Base-by-base conservation (phyloP, 2,797 vertebrate species). In the Bradypus variegatus region DNA sequence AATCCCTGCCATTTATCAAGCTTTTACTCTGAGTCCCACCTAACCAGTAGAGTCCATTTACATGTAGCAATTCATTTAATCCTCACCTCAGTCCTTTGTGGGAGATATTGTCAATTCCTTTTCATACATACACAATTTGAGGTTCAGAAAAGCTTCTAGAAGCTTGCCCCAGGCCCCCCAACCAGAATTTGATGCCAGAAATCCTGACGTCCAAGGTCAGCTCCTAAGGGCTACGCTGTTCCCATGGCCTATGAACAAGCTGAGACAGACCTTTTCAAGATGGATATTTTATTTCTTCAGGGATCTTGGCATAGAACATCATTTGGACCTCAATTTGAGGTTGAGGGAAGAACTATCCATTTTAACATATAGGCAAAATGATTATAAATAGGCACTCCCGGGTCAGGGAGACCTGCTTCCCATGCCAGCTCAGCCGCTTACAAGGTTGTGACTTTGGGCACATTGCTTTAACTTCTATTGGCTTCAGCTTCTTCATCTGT, bases 211-310 rank as follows among this genome's bases (percentile, higher is more conserved):
- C 38, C 25, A 41, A 70, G 69, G 41, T 38, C 36, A 70, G 31
- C 31, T 8, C n/a, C 50, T 2, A 29, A 29, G 1, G 3, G 18
- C 70, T 6, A 14, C 18, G 12, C 1, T 6, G 1, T 2, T 12
- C 45, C 69, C 23, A 3, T 0, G 5, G 48, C 12, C 9, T 12
- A 4, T 33, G 45, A 13, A 10, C 21, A 7, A 45, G 13, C 55
- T 45, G 53, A 77, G 36, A 15, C 6, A 8, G 53, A 77, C 36
- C 18, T 53, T 92, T 62, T 76, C 25, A 1, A 38, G 64, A 13
- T 27, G 27, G 58, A 23, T 14, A 16, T 41, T n/a, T 70, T 64
- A 25, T 78, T 72, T 45, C 41, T 70, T 31, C 12, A 6, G 31
- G 33, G 53, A 12, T 58, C 21, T 58, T 58, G 58, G 55, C 19